Conservation (phyloP, 2,888 invertebrate genomes). For the Halictus ligatus region DNA sequence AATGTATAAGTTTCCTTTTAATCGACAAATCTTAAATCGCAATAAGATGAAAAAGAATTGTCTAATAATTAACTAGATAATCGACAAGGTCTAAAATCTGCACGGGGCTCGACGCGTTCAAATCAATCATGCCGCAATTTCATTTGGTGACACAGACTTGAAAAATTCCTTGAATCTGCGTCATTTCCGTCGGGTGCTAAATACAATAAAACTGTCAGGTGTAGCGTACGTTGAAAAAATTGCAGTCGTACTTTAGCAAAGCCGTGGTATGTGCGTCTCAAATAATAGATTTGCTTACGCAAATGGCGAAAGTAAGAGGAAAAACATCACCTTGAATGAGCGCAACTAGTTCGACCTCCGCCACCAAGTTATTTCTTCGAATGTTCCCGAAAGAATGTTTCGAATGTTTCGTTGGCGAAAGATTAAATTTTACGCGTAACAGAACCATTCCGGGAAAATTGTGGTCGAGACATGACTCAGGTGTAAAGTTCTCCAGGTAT, state of each 20-base stretch:
- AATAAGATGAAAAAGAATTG: too few relatives aligned
- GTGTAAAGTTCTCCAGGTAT: background rate
- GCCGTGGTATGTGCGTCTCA: background rate
- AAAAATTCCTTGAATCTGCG: background rate
- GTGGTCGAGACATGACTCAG: background rate
- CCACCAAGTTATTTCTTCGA: slow-evolving; percentile 37
- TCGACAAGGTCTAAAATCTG: background rate
- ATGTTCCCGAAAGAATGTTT: too few relatives aligned
- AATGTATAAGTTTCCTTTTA: too few relatives aligned
- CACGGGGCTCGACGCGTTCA: background rate
- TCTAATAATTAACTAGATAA: background rate
- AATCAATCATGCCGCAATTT: slow-evolving; percentile 7
- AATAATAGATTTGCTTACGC: slow-evolving; percentile 46
- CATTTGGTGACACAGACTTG: slow-evolving; percentile 1
- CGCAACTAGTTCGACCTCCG: slow-evolving; percentile 39
- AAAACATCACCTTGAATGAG: slow-evolving; percentile 38
- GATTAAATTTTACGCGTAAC: background rate
- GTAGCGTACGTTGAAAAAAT: slow-evolving; percentile 21
- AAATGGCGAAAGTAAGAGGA: slow-evolving; percentile 60
- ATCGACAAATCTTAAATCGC: too few relatives aligned
- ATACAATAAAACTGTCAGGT: slow-evolving; percentile 20
- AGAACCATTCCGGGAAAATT: background rate
- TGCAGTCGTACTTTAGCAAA: slow-evolving; percentile 6
- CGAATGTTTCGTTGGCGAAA: background rate
- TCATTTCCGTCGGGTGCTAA: slow-evolving; percentile 22